Evolutionary conservation across 2,113 vertebrate species (phyloP).

Genomic region (Anas platyrhynchos): DNA sequence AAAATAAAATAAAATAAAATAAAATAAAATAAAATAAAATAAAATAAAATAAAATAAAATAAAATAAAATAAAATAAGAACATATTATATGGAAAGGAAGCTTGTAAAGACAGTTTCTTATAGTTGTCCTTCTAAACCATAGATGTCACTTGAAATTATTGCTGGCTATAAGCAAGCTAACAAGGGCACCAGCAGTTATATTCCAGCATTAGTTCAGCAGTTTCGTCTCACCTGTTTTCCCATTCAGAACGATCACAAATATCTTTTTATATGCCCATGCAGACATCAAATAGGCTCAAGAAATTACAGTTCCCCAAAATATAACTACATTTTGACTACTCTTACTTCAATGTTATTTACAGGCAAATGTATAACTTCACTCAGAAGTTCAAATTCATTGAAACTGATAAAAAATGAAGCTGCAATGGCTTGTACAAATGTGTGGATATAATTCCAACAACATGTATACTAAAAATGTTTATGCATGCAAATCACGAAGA

Average conservation of each 20-base stretch:
- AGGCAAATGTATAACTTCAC: background rate
- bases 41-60: too few relatives aligned
- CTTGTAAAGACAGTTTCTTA: background rate
- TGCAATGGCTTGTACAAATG: background rate
- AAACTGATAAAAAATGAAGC: background rate
- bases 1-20: too few relatives aligned
- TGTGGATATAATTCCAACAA: background rate
- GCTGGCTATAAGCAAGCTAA: background rate
- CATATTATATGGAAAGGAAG: background rate
- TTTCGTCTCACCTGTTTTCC: background rate
- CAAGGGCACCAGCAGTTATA: background rate
- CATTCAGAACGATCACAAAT: background rate
- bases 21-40: too few relatives aligned
- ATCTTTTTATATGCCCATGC: background rate
- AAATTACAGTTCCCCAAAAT: background rate
- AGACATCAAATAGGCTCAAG: background rate
- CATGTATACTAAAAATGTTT: background rate
- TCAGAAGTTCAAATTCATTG: background rate
- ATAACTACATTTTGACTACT: background rate
- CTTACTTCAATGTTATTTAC: background rate
- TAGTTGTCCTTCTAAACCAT: background rate
- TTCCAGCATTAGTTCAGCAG: background rate
- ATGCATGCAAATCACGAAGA: background rate
- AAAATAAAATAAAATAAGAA: too few relatives aligned
- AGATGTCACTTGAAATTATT: background rate